Conservation (phyloP, 2,888 invertebrate species). For the Cheilosia grossa region DNA sequence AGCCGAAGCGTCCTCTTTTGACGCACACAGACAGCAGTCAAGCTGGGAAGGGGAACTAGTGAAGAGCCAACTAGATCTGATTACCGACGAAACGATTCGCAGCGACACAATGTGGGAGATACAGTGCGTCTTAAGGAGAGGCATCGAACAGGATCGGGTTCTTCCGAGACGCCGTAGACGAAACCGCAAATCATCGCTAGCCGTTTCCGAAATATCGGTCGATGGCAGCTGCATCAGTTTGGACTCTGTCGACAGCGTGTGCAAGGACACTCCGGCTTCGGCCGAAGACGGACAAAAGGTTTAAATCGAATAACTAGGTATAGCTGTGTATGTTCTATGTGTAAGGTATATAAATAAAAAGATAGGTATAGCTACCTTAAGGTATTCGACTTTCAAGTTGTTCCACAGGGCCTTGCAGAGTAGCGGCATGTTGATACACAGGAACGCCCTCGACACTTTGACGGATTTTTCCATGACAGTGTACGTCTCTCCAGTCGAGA, state of each 20-base stretch:
- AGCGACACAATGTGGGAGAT: constrained; percentile 70
- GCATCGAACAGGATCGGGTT: constrained; percentile 67
- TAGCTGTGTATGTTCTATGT: neutral
- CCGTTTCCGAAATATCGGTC: constrained; percentile 41
- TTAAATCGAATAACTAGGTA: neutral
- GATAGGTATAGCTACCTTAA: constrained; percentile 48
- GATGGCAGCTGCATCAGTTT: constrained; percentile 60
- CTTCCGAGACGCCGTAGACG: constrained; percentile 46
- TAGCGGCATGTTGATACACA: constrained; percentile 48
- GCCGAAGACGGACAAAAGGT: neutral
- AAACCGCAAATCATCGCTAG: constrained; percentile 36
- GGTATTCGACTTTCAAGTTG: constrained; percentile 59
- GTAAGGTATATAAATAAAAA: neutral
- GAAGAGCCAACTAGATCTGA: constrained; percentile 58
- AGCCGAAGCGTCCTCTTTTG: neutral
- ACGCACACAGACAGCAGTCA: neutral
- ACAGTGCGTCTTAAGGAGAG: constrained; percentile 62
- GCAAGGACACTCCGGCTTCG: neutral
- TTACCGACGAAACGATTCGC: constrained; percentile 66
- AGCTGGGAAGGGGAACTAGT: constrained; percentile 67
- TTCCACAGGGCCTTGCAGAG: constrained; percentile 53
- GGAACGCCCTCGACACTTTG: constrained; percentile 56
- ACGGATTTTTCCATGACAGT: constrained; percentile 43
- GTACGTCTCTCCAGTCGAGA: constrained; percentile 55
- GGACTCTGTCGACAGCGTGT: constrained; percentile 48